Percentiles rank a stretch among this genome's conserved stretches.
phyloP scores from a whole-genome alignment of 2,888 invertebrate species.

The Didymodactylos carnosus region DNA sequence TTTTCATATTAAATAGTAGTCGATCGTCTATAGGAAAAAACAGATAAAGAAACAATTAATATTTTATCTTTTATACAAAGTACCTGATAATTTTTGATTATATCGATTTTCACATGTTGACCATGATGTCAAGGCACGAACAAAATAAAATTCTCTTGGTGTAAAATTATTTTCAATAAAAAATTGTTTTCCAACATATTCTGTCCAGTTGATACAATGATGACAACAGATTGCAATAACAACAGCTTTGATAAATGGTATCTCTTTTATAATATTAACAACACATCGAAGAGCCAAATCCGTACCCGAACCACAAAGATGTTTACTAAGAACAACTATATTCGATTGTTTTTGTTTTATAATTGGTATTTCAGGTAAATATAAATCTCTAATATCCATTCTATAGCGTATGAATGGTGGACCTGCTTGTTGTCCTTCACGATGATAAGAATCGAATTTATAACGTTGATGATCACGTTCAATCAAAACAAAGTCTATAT shows the following conservation, averaged over 20 bases:
- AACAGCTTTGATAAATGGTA: not conserved
- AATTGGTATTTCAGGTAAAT: not conserved
- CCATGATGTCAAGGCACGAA: slow-evolving; percentile 8
- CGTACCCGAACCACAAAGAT: slow-evolving; percentile 8
- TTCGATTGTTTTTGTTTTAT: not conserved
- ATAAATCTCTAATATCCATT: slow-evolving; percentile 10
- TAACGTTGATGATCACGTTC: slow-evolving; percentile 11
- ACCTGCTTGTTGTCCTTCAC: not conserved
- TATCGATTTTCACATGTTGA: not conserved
- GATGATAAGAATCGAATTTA: slow-evolving; percentile 3
- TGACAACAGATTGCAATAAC: slow-evolving; percentile 12
- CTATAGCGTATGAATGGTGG: slow-evolving; percentile 2
- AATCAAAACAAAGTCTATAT: not conserved
- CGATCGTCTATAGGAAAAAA: too few species aligned
- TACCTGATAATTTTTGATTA: too few species aligned
- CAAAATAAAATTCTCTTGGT: slow-evolving; percentile 8
- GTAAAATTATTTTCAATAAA: not conserved
- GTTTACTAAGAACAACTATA: slow-evolving; percentile 3
- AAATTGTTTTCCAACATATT: slow-evolving; percentile 8
- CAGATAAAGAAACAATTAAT: too few species aligned
- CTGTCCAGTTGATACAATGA: slow-evolving; percentile 8
- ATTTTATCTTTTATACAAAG: too few species aligned
- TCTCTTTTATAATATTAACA: not conserved
- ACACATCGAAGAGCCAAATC: slow-evolving; percentile 10
- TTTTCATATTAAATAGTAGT: too few species aligned